Evolutionary conservation across 1,140 invertebrate species (phyloP).

Genomic region (Drosophila nannoptera): DNA sequence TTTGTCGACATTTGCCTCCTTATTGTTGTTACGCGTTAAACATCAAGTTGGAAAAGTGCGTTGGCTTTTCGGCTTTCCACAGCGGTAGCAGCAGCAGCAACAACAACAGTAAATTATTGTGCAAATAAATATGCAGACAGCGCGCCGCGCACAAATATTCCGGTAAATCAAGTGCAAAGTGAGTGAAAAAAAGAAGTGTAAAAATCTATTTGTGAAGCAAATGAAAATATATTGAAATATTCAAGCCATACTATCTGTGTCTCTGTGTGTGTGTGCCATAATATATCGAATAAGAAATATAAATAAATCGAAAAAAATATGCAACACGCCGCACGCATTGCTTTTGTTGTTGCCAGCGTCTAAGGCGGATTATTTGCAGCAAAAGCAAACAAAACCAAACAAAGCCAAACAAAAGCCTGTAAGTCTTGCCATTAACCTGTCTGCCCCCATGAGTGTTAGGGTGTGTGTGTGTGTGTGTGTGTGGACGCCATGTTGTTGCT

Average conservation of each 20-base stretch:
- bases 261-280: constrained; percentile 27
- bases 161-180: constrained; percentile 12
- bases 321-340: constrained; percentile 17
- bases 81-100: background rate
- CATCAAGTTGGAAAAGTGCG: constrained; percentile 60
- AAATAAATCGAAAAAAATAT: constrained; percentile 13
- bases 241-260: constrained; percentile 13
- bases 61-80: constrained; percentile 54
- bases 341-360: constrained; percentile 37
- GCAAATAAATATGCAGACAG: constrained; percentile 28
- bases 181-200: background rate
- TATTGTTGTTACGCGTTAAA: constrained; percentile 32
- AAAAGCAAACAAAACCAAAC: constrained; percentile 40
- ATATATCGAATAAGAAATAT: constrained; percentile 17
- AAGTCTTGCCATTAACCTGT: constrained; percentile 54
- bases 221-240: constrained; percentile 7
- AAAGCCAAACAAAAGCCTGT: constrained; percentile 60
- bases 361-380: constrained; percentile 69
- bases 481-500: constrained; percentile 49
- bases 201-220: constrained; percentile 3
- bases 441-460: constrained; percentile 10
- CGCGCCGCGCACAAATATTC: constrained; percentile 20
- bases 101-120: constrained; percentile 13
- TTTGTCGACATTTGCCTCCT: constrained; percentile 24
- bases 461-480: constrained; percentile 9